Percentiles rank a stretch among this genome's conserved stretches.
These are phyloP conservation scores for Symphodus melops DNA, from an alignment of 2,113 vertebrate genomes.

Conservation along the genomic window DNA sequence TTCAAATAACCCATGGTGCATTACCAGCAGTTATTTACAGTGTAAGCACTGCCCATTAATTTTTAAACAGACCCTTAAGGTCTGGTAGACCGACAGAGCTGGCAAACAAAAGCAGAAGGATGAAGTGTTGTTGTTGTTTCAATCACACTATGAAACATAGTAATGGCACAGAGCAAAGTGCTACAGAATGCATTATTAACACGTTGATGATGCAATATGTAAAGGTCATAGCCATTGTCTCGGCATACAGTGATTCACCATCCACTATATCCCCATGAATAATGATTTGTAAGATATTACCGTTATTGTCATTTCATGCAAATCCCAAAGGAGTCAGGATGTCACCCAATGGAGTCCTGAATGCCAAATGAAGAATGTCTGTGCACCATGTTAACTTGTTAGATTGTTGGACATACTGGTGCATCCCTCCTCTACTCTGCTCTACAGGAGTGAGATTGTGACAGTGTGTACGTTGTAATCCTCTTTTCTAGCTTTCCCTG, in stretches of 20 bases:
- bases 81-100: constrained; percentile 80
- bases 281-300: constrained; percentile 3
- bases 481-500: constrained; percentile 48
- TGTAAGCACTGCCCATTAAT: constrained; percentile 80
- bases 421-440: constrained; percentile 13
- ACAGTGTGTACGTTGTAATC: constrained; percentile 58
- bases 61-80: constrained; percentile 83
- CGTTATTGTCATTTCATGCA: no score
- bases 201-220: constrained; percentile 75
- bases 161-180: constrained; percentile 78
- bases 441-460: constrained; percentile 8
- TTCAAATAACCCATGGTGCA: constrained; percentile 82
- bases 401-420: constrained; percentile 16
- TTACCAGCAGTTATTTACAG: constrained; percentile 85
- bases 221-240: constrained; percentile 77
- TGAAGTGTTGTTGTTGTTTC: constrained; percentile 63
- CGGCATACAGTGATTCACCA: constrained; percentile 54
- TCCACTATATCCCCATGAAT: constrained; percentile 2
- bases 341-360: constrained; percentile 39
- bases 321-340: not conserved
- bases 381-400: constrained; percentile 16
- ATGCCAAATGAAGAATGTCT: constrained; percentile 50
- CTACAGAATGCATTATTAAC: constrained; percentile 82
- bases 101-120: constrained; percentile 70
- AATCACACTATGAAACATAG: constrained; percentile 75